phyloP scores from a whole-genome alignment of 2,888 invertebrate genomes.

The Orthosia incerta region DNA sequence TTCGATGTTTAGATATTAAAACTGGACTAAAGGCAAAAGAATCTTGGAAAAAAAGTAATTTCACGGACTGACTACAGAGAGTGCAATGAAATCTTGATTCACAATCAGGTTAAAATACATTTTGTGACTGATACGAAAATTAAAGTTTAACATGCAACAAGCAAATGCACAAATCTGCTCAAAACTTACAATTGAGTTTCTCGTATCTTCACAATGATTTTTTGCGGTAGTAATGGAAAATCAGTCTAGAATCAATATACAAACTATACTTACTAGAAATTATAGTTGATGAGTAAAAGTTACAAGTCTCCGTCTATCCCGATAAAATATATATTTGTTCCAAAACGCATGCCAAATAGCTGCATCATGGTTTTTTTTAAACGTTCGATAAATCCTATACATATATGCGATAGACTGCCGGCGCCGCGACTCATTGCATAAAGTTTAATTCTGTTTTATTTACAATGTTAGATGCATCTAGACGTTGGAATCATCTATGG shows the following conservation, averaged over 20 bases:
- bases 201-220: background rate
- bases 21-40: background rate
- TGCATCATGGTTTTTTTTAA: conserved; percentile 40
- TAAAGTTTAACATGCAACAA: background rate
- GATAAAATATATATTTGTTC: conserved; percentile 19
- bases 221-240: background rate
- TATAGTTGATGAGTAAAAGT: background rate
- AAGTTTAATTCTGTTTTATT: conserved; percentile 5
- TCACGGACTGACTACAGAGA: background rate
- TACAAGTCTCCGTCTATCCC: background rate
- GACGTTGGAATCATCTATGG: background rate
- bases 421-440: background rate
- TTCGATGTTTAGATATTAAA: background rate
- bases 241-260: too few species aligned
- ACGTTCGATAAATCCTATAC: conserved; percentile 3
- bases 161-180: background rate
- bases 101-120: background rate
- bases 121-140: background rate
- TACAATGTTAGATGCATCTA: background rate
- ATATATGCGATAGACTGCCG: background rate
- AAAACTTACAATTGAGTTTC: background rate
- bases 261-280: background rate
- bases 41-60: background rate
- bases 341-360: conserved; percentile 30
- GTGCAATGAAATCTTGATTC: background rate